Conservation (phyloP, 2,888 invertebrate genomes). For the Pyralis farinalis region DNA sequence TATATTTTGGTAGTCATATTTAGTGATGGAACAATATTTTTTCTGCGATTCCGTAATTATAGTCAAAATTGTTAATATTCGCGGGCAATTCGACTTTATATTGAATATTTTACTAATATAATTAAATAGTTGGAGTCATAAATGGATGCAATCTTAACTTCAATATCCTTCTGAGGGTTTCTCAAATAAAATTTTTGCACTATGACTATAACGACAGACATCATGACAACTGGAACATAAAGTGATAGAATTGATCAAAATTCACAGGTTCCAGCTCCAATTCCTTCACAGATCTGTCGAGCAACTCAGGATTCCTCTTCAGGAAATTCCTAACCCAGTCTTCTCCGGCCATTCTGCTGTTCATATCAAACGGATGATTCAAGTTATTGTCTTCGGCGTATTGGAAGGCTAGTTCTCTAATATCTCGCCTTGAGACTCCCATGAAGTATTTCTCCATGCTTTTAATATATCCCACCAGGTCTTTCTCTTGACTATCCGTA, state of each 20-base stretch:
- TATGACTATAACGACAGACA: constrained; percentile 22
- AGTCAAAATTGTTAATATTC: no score
- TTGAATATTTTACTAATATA: not conserved
- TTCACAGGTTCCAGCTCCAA: constrained; percentile 67
- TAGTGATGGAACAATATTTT: no score
- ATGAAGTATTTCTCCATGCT: constrained; percentile 75
- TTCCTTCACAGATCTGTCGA: constrained; percentile 59
- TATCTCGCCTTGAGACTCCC: constrained; percentile 71
- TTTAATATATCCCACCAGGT: constrained; percentile 72
- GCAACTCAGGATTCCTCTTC: constrained; percentile 67
- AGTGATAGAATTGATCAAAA: constrained; percentile 76
- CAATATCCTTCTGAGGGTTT: not conserved
- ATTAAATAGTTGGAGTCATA: not conserved
- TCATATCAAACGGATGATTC: constrained; percentile 70
- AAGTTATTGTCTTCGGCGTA: constrained; percentile 69
- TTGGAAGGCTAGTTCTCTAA: constrained; percentile 72
- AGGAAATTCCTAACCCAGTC: constrained; percentile 77
- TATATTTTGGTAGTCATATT: no score
- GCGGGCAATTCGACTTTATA: no score
- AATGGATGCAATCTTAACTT: not conserved
- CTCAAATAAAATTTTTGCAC: not conserved
- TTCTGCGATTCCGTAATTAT: no score
- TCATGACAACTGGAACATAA: constrained; percentile 75
- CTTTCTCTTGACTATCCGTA: constrained; percentile 72
- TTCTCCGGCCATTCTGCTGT: constrained; percentile 73